Evolutionary conservation across 2,797 vertebrate genomes (phyloP), one percentile per base, ranked within the genome.

Genomic region (Arnoldichthys spilopterus): DNA sequence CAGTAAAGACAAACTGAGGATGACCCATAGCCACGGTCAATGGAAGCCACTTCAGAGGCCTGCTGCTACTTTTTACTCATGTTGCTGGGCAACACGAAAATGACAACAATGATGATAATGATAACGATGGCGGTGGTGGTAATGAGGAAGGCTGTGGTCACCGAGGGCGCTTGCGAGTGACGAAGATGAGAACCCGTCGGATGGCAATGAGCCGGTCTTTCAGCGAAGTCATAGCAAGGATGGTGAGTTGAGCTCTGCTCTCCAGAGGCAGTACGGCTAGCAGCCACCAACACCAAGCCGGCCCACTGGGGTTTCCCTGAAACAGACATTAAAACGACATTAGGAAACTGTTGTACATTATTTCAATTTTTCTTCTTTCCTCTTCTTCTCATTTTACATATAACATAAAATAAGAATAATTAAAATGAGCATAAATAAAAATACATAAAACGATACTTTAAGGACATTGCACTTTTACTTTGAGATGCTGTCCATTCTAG

Each of bases 231-330:
- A 98, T 96, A 78, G 95, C 87, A 24, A 98, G 85, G 83, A 97
- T 96, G 79, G 95, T 96, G 87, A 98, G 94, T 87, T 98, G 96
- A 84, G 97, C 96, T 84, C 95, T 92, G 77, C 92, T 95, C 80
- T 97, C 97, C 84, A 98, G 80, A 0, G 97, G 96, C 68, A 98
- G 88, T 63, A 98, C 95, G 0, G 94, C 96, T 56, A 98, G 91
- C 34, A 97, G 92, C 96, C 96, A 98, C 95, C 97, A 98, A 91
- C 94, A 95, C 97, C 98, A 98, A 1, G 96, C 94, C 0, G 98
- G 97, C 58, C 96, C 96, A 59, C 92, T 94, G 32, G 94, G 90
- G 85, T 93, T 96, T 63, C 88, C 94, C 97, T 98, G 90, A 34
- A 32, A 18, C 1, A 78, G 72, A 71, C 34, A 26, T 22, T 12